These are phyloP conservation scores for Anoplius nigerrimus DNA, from an alignment of 2,888 invertebrate species.

Conservation along the genomic window DNA sequence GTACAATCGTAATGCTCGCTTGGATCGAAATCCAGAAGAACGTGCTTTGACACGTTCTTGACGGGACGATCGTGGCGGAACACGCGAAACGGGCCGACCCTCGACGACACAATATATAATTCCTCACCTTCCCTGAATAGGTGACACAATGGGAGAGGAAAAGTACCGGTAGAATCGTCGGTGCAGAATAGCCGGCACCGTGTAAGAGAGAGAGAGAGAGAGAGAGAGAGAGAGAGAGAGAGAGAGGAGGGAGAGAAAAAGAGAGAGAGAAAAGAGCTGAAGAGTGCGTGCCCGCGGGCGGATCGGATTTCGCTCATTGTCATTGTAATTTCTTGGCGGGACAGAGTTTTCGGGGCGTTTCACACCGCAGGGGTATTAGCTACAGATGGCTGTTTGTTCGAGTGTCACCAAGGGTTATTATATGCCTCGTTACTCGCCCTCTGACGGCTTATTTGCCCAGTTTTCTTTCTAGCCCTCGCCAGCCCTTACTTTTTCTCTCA, in stretches of 20 bases:
- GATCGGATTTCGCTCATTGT: constrained; percentile 74
- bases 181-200: constrained; percentile 27
- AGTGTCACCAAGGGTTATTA: constrained; percentile 73
- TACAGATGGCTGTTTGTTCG: constrained; percentile 75
- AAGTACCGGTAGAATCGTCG: constrained; percentile 62
- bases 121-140: constrained; percentile 28
- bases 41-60: too few species aligned
- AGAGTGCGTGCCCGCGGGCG: constrained; percentile 69
- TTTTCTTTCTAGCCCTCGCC: constrained; percentile 30
- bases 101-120: constrained; percentile 28
- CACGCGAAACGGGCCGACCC: constrained; percentile 23
- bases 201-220: constrained; percentile 31
- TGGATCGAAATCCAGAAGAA: too few species aligned
- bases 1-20: too few species aligned
- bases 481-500: constrained; percentile 10
- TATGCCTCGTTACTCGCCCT: constrained; percentile 72
- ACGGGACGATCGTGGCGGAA: constrained; percentile 16
- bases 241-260: constrained; percentile 20
- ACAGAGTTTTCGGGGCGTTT: constrained; percentile 73
- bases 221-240: constrained; percentile 40
- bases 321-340: constrained; percentile 74
- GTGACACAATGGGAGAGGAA: constrained; percentile 54
- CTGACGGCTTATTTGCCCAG: constrained; percentile 57
- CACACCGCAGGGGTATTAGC: constrained; percentile 72
- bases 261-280: not conserved